Percentiles rank a stretch among this genome's conserved stretches.
These are phyloP conservation scores for silkworm (Bombyx mori) DNA, from an alignment of 1,140 invertebrate species.

Conservation along the genomic window ASM3026992v2 NC_085125.1:10953501-10954000, in stretches of 20 bases:
- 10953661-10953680: slow-evolving; percentile 29
- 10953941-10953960: too few species aligned
- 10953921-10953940: too few species aligned
- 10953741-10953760: neutral
- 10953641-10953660: slow-evolving; percentile 37
- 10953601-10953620: slow-evolving; percentile 37
- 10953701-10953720: neutral
- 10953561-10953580: slow-evolving; percentile 53
- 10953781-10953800: too few species aligned
- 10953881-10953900: too few species aligned
- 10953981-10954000: too few species aligned
- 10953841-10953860: too few species aligned
- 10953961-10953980: too few species aligned
- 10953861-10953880: too few species aligned
- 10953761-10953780: neutral
- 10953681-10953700: neutral
- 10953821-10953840: too few species aligned
- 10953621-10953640: slow-evolving; percentile 45
- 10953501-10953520: too few species aligned
- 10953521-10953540: neutral
- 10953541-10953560: slow-evolving; percentile 34
- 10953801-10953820: too few species aligned
- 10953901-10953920: too few species aligned
- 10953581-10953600: slow-evolving; percentile 37
- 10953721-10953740: neutral